Base-by-base conservation (phyloP, 2,797 vertebrate species). In the Onychomys arenicola region DNA sequence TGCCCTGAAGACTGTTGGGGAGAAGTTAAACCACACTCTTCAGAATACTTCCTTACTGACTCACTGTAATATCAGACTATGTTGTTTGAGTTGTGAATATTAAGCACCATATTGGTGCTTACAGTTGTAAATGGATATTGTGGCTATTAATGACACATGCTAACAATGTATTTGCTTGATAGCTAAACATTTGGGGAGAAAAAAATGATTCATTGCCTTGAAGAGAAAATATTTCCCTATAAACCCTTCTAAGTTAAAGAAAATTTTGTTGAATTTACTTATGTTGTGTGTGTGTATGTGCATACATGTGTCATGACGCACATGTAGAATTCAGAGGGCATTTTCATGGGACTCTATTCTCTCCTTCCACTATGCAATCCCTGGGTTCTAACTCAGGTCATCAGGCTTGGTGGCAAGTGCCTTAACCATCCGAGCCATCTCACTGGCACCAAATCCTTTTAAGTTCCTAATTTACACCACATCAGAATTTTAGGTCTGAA, bases 11-110 rank as follows among this genome's bases (percentile, higher is more conserved):
- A 85, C 55, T 29, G 32, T 49, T 80, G 69, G 59, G 90, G 67
- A 84, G 59, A 89, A 9, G 83, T 94, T 73, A 96, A 91, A 87
- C 71, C 43, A 71, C 77, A 87, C 80, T 76, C 83, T 80, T 95
- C 86, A 52, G 37, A 80, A 52, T 67, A 61, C 5, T 86, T 96
- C 65, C 85, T 77, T 90, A 76, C 37, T 59, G 81, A 86, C 59
- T 92, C 84, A 65, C 13, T 93, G 6, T 82, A 92, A 82, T 93
- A 82, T 52, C 34, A 63, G 73, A 3, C 32, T n/a, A 77, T 75
- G 34, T 63, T 61, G 37, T 65, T 93, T 96, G 21, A 89, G 34
- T 65, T 77, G 40, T n/a, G 67, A 71, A 78, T 12, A n/a, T 37
- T 6, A 49, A 16, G 12, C 19, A 59, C 63, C 40, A 21, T 34